phyloP scores from a whole-genome alignment of 1,140 invertebrate genomes.

The Drosophila obscura region DNA sequence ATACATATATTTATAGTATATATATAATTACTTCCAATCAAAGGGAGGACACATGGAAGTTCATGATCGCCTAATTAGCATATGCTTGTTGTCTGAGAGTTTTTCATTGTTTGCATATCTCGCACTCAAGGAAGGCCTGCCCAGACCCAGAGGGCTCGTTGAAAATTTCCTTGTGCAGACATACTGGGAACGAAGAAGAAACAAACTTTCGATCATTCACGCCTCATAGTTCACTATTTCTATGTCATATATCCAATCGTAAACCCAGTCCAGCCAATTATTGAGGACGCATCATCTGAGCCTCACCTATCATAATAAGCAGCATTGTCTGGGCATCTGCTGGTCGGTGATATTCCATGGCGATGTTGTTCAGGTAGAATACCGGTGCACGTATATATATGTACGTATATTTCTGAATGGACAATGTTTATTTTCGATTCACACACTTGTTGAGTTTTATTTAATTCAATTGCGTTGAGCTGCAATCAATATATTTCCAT shows the following conservation, averaged over 20 bases:
- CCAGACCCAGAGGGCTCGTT: not conserved
- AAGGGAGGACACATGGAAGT: conserved; percentile 11
- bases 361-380: conserved; percentile 13
- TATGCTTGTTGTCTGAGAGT: conserved; percentile 12
- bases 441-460: conserved; percentile 42
- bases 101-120: conserved; percentile 9
- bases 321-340: conserved; percentile 43
- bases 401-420: not conserved
- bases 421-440: conserved; percentile 51
- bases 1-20: conserved; percentile 1
- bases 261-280: too few species aligned
- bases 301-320: conserved; percentile 61
- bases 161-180: too few species aligned
- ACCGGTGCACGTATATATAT: not conserved
- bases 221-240: too few species aligned
- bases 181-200: too few species aligned
- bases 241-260: too few species aligned
- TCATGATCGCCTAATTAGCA: conserved; percentile 52
- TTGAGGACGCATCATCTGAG: not conserved
- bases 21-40: conserved; percentile 22
- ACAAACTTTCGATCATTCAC: too few species aligned
- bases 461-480: conserved; percentile 13
- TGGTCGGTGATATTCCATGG: conserved; percentile 17
- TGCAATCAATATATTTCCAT: conserved; percentile 56
- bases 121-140: conserved; percentile 27